phyloP scores from a whole-genome alignment of 1,140 invertebrate genomes.

The Copidosoma floridanum region DNA sequence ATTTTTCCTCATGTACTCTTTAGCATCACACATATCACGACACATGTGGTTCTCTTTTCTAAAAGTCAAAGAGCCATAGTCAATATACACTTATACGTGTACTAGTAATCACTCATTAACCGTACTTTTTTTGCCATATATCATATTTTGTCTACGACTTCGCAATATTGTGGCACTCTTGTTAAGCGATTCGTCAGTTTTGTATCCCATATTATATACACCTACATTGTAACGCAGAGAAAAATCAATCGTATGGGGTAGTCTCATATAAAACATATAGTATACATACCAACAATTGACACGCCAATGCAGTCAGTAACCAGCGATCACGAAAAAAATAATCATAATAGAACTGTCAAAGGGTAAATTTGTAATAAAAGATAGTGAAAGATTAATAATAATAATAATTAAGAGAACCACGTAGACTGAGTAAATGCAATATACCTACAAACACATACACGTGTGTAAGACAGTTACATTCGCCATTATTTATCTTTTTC shows the following conservation, averaged over 20 bases:
- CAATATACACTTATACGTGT: slow-evolving; percentile 11
- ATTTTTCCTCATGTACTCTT: too few relatives aligned
- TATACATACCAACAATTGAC: too few relatives aligned
- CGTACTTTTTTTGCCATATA: not conserved
- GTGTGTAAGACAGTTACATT: slow-evolving; percentile 50
- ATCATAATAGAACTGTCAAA: too few relatives aligned
- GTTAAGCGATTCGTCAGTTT: slow-evolving; percentile 12
- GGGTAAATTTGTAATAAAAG: too few relatives aligned
- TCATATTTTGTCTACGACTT: too few relatives aligned
- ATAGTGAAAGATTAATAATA: slow-evolving; percentile 7
- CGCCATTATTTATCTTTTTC: slow-evolving; percentile 55
- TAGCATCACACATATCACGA: too few relatives aligned
- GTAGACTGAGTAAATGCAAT: slow-evolving; percentile 59
- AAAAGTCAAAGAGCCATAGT: slow-evolving; percentile 23
- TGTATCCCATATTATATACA: not conserved
- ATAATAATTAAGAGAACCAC: slow-evolving; percentile 50
- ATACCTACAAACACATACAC: slow-evolving; percentile 52
- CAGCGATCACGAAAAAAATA: too few relatives aligned
- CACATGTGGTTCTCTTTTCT: not conserved
- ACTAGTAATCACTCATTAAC: not conserved
- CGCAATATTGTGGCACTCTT: slow-evolving; percentile 5
- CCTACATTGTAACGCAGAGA: too few relatives aligned
- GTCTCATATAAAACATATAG: too few relatives aligned
- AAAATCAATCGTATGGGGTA: too few relatives aligned
- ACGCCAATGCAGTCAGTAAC: too few relatives aligned